phyloP scores from a whole-genome alignment of 2,888 invertebrate genomes.

The Steinernema scapterisci region DNA sequence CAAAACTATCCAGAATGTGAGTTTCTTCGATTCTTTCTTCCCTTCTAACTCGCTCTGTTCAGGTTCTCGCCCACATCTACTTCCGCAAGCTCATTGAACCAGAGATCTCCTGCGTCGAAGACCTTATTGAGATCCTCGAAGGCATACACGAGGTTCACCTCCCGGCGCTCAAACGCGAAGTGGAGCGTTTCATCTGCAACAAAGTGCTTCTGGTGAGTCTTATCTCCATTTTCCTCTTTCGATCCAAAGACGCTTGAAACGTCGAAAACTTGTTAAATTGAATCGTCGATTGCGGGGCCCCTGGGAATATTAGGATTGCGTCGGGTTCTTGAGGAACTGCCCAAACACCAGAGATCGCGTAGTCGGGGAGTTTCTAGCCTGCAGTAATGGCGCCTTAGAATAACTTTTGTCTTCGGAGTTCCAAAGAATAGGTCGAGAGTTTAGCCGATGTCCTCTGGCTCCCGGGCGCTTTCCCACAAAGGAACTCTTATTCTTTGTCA shows the following conservation, averaged over 20 bases:
- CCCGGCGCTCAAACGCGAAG: slow-evolving; percentile 59
- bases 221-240: not conserved
- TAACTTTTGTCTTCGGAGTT: no score
- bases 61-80: slow-evolving; percentile 63
- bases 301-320: not conserved
- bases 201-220: slow-evolving; percentile 59
- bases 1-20: slow-evolving; percentile 36
- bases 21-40: no score
- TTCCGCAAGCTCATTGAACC: slow-evolving; percentile 57
- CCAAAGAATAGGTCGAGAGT: no score
- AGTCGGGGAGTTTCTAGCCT: not conserved
- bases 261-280: slow-evolving; percentile 16
- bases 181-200: slow-evolving; percentile 62
- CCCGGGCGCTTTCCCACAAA: not conserved
- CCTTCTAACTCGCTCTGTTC: no score
- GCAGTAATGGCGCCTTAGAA: not conserved
- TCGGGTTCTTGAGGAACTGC: not conserved
- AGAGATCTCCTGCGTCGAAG: slow-evolving; percentile 61
- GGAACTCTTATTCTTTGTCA: not conserved
- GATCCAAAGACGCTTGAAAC: not conserved
- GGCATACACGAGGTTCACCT: slow-evolving; percentile 57
- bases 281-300: not conserved
- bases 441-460: no score
- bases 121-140: slow-evolving; percentile 59
- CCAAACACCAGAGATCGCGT: slow-evolving; percentile 8